Evolutionary conservation across 2,888 invertebrate genomes (phyloP).

Genomic region (Eupithecia tripunctaria): DNA sequence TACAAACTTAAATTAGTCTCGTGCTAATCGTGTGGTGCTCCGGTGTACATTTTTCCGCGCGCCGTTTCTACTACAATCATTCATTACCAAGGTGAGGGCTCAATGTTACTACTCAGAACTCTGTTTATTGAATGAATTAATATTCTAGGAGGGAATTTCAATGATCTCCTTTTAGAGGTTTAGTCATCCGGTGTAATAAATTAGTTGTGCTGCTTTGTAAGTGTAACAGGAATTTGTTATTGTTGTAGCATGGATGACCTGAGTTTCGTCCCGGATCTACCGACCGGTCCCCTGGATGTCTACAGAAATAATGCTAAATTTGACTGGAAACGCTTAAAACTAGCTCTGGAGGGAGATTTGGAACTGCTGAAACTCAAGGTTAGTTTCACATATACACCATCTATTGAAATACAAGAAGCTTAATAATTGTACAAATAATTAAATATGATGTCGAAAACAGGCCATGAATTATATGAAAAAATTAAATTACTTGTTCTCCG

Average conservation of each 20-base stretch:
- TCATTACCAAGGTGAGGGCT: constrained; percentile 62
- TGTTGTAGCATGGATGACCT: constrained; percentile 79
- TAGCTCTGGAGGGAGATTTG: constrained; percentile 90
- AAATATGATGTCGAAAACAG: not conserved
- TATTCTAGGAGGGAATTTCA: constrained; percentile 54
- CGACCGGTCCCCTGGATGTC: constrained; percentile 89
- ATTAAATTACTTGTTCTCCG: not conserved
- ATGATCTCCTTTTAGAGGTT: constrained; percentile 56
- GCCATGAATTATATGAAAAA: not conserved
- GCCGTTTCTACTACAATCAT: constrained; percentile 44
- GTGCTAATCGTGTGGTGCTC: constrained; percentile 47
- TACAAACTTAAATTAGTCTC: constrained; percentile 48
- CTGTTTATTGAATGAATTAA: constrained; percentile 47
- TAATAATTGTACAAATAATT: not conserved
- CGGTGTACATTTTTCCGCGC: constrained; percentile 37
- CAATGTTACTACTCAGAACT: constrained; percentile 27
- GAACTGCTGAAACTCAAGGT: constrained; percentile 92
- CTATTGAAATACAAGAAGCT: not conserved
- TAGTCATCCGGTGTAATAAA: constrained; percentile 62
- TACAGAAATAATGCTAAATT: constrained; percentile 93
- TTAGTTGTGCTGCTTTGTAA: constrained; percentile 44
- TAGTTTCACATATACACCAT: constrained; percentile 52
- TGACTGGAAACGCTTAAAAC: constrained; percentile 93
- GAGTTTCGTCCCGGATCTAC: constrained; percentile 87
- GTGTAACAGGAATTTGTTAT: constrained; percentile 13